Conservation (phyloP, 2,113 vertebrate genomes). For the Gavia stellata region DNA sequence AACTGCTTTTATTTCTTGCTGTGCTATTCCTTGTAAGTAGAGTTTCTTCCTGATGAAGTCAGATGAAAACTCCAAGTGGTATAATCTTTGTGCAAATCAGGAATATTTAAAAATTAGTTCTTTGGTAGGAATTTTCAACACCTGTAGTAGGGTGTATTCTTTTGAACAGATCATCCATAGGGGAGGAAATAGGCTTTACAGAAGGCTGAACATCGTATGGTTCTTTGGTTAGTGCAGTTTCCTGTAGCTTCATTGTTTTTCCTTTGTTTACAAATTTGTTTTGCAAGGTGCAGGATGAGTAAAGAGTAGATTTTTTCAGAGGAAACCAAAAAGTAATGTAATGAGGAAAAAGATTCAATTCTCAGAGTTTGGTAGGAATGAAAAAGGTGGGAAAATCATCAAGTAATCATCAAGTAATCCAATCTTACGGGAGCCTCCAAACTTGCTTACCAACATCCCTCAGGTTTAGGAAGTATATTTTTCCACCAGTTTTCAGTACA, state of each 20-base stretch:
- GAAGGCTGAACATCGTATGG: neutral
- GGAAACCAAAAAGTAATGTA: neutral
- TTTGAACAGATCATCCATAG: neutral
- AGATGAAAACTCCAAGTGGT: neutral
- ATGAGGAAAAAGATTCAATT: neutral
- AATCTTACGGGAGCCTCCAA: neutral
- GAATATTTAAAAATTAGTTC: neutral
- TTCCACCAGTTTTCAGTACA: constrained; percentile 39
- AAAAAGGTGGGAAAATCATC: neutral
- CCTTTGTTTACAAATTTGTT: neutral
- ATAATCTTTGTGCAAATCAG: neutral
- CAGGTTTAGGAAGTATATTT: constrained; percentile 1
- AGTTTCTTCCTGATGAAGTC: neutral
- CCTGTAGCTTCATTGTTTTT: neutral
- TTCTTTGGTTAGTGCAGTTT: neutral
- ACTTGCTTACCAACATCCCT: neutral
- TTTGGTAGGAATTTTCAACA: neutral
- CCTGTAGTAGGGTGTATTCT: neutral
- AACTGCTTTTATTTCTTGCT: neutral
- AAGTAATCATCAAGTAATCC: neutral
- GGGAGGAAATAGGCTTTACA: neutral
- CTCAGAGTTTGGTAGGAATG: neutral
- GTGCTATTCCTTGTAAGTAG: neutral
- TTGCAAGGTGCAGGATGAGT: neutral
- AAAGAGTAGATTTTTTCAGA: neutral